phyloP scores from a whole-genome alignment of 2,113 vertebrate genomes.

The Limanda limanda region DNA sequence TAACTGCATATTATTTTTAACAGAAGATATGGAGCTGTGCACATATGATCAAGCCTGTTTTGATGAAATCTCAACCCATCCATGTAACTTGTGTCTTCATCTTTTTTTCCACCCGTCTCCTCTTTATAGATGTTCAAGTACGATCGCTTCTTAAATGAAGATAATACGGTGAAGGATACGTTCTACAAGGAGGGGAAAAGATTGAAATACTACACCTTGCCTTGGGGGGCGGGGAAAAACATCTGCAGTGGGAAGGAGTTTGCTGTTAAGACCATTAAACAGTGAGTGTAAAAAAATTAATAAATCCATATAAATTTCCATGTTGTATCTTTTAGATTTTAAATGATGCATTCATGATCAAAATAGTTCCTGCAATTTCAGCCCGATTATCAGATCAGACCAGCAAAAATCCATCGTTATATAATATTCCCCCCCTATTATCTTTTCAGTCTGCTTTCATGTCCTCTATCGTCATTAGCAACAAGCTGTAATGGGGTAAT shows the following conservation, averaged over 20 bases:
- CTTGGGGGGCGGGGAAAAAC: conserved; percentile 85
- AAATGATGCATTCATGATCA: conserved; percentile 29
- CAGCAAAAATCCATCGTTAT: conserved; percentile 28
- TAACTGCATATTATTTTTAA: conserved; percentile 9
- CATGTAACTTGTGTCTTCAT: not conserved
- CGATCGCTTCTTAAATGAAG: conserved; percentile 84
- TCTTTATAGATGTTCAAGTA: conserved; percentile 83
- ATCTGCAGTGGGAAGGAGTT: conserved; percentile 76
- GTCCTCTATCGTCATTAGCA: conserved; percentile 33
- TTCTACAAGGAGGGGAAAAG: conserved; percentile 83
- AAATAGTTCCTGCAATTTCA: conserved; percentile 49
- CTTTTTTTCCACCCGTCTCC: not conserved
- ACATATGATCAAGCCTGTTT: not conserved
- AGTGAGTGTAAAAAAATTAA: conserved; percentile 74
- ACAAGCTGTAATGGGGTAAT: conserved; percentile 34
- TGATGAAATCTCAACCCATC: not conserved
- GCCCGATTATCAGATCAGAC: conserved; percentile 29
- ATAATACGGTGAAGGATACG: conserved; percentile 78
- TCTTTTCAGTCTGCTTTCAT: conserved; percentile 40
- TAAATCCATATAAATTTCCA: not conserved
- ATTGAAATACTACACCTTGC: conserved; percentile 84
- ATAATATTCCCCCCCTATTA: conserved; percentile 19
- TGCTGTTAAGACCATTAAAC: conserved; percentile 83
- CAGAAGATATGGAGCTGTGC: not conserved
- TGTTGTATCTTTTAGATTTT: not conserved